Conservation (phyloP, 2,888 invertebrate genomes). For the Danaus chrysippus region DNA sequence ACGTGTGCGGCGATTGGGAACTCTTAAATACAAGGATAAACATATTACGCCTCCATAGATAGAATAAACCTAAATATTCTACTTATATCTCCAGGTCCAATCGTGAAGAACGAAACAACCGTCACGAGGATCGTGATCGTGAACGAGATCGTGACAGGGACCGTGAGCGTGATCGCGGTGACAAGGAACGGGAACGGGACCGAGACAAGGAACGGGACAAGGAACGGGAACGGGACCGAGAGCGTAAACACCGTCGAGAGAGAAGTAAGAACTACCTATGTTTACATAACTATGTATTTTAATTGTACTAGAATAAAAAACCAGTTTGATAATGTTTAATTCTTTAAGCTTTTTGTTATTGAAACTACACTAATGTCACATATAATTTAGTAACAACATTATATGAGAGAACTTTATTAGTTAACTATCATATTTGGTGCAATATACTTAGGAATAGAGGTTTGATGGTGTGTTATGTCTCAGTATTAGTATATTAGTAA, state of each 20-base stretch:
- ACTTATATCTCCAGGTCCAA: constrained; percentile 27
- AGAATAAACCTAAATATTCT: neutral
- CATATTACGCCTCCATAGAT: neutral
- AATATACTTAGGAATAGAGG: too few species aligned
- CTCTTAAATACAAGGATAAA: too few species aligned
- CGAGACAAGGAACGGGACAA: constrained; percentile 40
- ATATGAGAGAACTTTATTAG: neutral
- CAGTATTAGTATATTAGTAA: constrained; percentile 2
- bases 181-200: constrained; percentile 49
- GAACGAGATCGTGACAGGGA: constrained; percentile 60
- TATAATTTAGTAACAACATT: too few species aligned
- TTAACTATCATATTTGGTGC: too few species aligned
- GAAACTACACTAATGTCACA: too few species aligned
- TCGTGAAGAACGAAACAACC: constrained; percentile 31
- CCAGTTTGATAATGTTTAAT: too few species aligned
- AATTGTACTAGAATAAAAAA: neutral
- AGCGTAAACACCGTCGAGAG: constrained; percentile 66
- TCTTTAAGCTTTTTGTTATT: too few species aligned
- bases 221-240: constrained; percentile 45
- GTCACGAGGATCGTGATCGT: constrained; percentile 38
- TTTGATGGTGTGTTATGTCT: neutral
- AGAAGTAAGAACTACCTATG: constrained; percentile 48
- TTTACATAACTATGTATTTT: neutral
- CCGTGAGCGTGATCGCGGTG: constrained; percentile 58
- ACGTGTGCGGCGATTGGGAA: too few species aligned